Evolutionary conservation across 1,140 invertebrate genomes (phyloP), one percentile per base, ranked within the genome.

Genomic region (Coptotermes formosanus): DNA sequence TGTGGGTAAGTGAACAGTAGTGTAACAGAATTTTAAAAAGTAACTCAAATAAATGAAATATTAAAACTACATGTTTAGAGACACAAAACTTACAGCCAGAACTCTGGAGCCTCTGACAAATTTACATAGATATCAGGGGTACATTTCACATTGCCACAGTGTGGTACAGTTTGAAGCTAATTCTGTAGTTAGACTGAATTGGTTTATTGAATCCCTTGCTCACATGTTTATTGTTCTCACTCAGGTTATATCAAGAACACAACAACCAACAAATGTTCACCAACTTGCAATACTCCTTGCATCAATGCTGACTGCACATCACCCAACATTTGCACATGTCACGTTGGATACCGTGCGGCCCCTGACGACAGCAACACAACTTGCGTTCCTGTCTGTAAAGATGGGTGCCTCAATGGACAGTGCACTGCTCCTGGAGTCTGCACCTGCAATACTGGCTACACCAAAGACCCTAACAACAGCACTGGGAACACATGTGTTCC

Each of bases 391-490:
- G 88, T 90, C 25, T 96, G 95, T 87, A 90, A 89, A 1, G 90
- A 91, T 9, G 91, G 92, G 21, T 95, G 95, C 88, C 88, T 89
- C 8, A 90, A 93, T 87, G 93, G 93, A 11, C 92, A 90, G 55
- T 95, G 95, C 87, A 92, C 92, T 25, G 91, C 90, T 4, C 93
- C 93, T 3, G 92, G 94, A 87, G 89, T 88, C 8, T 95, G 94
- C 85, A 88, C 87, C 6, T 94, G 93, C 86, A 0, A 87, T 14
- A 2, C 69, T 19, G 90, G 89, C 14, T 90, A 89, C 83, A n/a
- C 82, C 30, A 85, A 83, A 48, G 82, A 88, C 87, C 21, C 87
- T 19, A 38, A 8, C 38, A 82, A 69, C 25, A 86, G 69, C 30
- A 30, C 83, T 9, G 85, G 83, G n/a, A 84, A 64, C 30, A 82